phyloP scores from a whole-genome alignment of 2,888 invertebrate species.

The Blera fallax region DNA sequence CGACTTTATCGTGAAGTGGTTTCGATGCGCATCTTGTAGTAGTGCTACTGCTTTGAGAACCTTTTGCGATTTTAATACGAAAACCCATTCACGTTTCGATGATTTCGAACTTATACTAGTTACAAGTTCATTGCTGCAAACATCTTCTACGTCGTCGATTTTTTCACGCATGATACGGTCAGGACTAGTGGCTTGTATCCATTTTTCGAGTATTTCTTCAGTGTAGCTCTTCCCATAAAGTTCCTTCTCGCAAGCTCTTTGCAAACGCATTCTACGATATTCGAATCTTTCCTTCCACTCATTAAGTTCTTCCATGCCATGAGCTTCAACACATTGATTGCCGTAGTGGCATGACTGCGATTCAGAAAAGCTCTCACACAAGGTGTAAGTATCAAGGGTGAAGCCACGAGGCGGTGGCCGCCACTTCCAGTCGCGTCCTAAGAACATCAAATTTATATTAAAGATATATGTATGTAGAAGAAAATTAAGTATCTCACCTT shows the following conservation, averaged over 20 bases:
- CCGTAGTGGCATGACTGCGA: conserved; percentile 86
- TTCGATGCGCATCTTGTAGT: conserved; percentile 87
- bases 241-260: conserved; percentile 86
- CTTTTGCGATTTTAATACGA: conserved; percentile 83
- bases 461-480: background rate
- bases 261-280: conserved; percentile 85
- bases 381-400: conserved; percentile 85
- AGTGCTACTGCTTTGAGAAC: conserved; percentile 85
- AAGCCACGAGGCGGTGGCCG: conserved; percentile 87
- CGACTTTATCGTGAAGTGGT: conserved; percentile 85
- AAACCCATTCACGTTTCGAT: conserved; percentile 85
- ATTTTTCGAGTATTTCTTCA: conserved; percentile 86
- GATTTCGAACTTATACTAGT: conserved; percentile 85
- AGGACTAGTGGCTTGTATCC: conserved; percentile 85
- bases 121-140: conserved; percentile 84
- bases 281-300: conserved; percentile 90
- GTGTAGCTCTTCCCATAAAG: conserved; percentile 85
- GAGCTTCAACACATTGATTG: conserved; percentile 88
- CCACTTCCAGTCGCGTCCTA: conserved; percentile 86
- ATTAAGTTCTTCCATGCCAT: conserved; percentile 86
- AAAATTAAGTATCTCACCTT: conserved; percentile 79
- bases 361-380: conserved; percentile 85
- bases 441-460: conserved; percentile 23
- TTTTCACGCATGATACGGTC: conserved; percentile 85
- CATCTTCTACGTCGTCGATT: conserved; percentile 84